Conservation (phyloP, 2,888 invertebrate genomes). For the Pristionchus mayeri region DNA sequence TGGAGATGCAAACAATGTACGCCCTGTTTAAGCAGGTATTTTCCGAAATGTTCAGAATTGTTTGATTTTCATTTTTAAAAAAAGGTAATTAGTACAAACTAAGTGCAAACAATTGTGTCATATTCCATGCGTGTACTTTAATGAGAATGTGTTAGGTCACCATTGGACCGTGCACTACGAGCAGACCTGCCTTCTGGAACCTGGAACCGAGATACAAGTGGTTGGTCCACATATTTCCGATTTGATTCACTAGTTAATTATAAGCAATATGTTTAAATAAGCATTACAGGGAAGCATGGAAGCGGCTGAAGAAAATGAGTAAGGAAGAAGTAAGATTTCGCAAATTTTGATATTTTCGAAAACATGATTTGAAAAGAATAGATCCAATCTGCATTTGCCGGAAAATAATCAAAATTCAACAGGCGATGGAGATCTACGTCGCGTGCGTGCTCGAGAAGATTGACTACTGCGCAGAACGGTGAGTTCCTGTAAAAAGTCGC, state of each 20-base stretch:
- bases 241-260: no score
- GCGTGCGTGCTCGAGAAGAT: conserved; percentile 29
- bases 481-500: no score
- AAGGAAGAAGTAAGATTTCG: conserved; percentile 23
- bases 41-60: background rate
- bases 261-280: no score
- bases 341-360: no score
- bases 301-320: background rate
- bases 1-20: conserved; percentile 45
- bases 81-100: no score
- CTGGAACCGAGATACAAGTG: conserved; percentile 29
- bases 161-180: background rate
- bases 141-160: no score
- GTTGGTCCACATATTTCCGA: background rate
- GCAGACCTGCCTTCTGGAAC: conserved; percentile 38
- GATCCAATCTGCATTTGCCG: no score
- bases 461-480: conserved; percentile 45
- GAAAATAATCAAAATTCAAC: no score
- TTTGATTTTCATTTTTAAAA: no score
- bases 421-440: conserved; percentile 46
- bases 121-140: no score
- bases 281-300: conserved; percentile 47
- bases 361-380: no score
- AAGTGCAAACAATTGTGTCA: no score
- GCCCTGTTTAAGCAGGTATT: conserved; percentile 34